Base-by-base conservation (phyloP, 2,888 invertebrate species). In the Argyresthia goedartella region DNA sequence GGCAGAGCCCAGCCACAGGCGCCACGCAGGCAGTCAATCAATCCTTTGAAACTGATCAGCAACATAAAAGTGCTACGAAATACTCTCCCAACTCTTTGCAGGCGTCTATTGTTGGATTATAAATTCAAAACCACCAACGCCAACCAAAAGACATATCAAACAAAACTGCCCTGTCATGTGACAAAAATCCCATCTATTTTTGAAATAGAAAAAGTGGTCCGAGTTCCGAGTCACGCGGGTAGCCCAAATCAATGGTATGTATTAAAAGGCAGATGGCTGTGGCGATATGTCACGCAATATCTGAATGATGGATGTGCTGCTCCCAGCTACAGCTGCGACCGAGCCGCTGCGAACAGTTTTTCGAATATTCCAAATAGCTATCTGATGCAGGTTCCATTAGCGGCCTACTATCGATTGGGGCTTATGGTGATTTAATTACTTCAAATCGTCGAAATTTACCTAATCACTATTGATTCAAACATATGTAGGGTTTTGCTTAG, bases 261-360 rank as follows among this genome's bases (percentile, higher is more conserved):
- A 51, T 51, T 44, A 51, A 43, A 35, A 48, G 36, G 39, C 48
- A 51, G 45, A 46, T 45, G 39, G 47, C 14, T 16, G 46, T 47
- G 16, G 25, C 33, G 47, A 53, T 58, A 54, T 58, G 62, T 62
- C 59, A 71, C 65, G 69, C 66, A 70, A 71, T 80, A 74, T 75
- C 69, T 58, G 64, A 55, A 65, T 81, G 79, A 80, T 78, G 65
- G 76, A 81, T 79, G 74, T 44, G 44, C 35, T 60, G 57, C 63
- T 65, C 65, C 56, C 56, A 10, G 42, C 44, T 13, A 13, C 44
- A 14, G 39, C 39, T 39, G 39, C 39, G 10, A 39, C 25, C 25
- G 25, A 25, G 25, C 25, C 25, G 8, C n/a, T n/a, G 39, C 8
- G 14, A 44, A 44, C 15, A 10, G 13, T 48, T 42, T 50, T 50